Evolutionary conservation across 2,113 vertebrate genomes (phyloP), one percentile per base, ranked within the genome.

Genomic region (Chiloscyllium plagiosum): DNA sequence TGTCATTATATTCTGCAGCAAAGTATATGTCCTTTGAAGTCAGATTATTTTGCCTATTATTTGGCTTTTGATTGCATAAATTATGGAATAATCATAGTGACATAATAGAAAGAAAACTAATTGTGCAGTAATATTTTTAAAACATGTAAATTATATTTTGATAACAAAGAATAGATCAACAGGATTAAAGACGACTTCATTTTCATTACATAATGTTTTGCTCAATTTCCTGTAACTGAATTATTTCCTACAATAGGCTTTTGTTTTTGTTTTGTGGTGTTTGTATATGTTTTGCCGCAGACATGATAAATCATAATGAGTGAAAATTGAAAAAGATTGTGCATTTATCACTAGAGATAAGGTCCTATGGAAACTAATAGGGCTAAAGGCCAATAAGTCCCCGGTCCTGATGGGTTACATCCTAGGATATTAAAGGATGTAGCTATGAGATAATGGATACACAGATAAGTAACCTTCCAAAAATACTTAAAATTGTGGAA

Each of bases 261-360:
- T 33, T 95, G 78, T 76, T 80, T 61, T 29, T 96, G 12, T 80
- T 42, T 87, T 96, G 86, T 29, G 29, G 95, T 0, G 12, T 95
- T 85, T 42, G 89, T 85, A 95, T 87, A 22, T 96, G 96, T 89
- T 33, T 96, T 89, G 95, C 47, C 96, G 89, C 33, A 97, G 96
- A 97, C 96, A 78, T 96, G 96, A 96, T 96, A 96, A 96, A 97
- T 96, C 96, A 96, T 95, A 0, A 1, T 96, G 97, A 96, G 93
- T 97, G 96, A 96, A 97, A 96, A 97, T 96, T 97, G 97, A 97
- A 95, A 94, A 97, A 96, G 96, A 97, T 97, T 96, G 80, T 96
- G 29, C 66, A 61, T 61, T 61, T 61, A 61, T 61, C 56, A 61
- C 56, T 61, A 10, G 56, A 61, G 56, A 12, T 61, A 12, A 61